Evolutionary conservation across 1,140 invertebrate species (phyloP).

Genomic region (Rhyzopertha dominica): DNA sequence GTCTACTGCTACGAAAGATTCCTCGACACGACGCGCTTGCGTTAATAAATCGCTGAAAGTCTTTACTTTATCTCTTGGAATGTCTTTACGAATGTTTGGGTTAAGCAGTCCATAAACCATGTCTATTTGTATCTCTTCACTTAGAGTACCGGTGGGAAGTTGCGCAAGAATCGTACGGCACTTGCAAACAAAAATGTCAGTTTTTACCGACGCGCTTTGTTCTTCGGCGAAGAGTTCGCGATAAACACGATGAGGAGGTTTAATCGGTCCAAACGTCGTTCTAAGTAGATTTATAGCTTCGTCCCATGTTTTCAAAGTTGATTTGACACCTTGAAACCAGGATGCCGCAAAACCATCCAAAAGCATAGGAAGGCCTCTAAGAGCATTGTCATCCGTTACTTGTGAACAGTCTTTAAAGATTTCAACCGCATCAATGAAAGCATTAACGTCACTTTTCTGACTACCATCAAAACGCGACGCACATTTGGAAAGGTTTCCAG

Average conservation of each 20-base stretch:
- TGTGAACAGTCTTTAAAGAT: no score
- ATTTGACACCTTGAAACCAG: slow-evolving; percentile 15
- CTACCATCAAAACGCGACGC: no score
- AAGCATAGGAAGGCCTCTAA: no score
- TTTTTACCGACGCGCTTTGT: slow-evolving; percentile 7
- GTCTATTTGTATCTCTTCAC: slow-evolving; percentile 6
- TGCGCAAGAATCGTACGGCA: slow-evolving; percentile 9
- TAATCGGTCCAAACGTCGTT: slow-evolving; percentile 10
- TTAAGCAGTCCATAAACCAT: slow-evolving; percentile 12
- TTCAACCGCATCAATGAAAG: no score
- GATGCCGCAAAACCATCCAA: no score
- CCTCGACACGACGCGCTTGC: no score
- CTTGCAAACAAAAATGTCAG: slow-evolving; percentile 19
- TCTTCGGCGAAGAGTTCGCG: slow-evolving; percentile 10
- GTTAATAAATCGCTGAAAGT: no score
- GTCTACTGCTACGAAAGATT: no score
- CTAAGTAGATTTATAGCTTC: slow-evolving; percentile 8
- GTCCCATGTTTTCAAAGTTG: slow-evolving; percentile 4
- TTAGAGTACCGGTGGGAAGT: neutral
- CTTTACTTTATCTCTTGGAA: slow-evolving; percentile 8
- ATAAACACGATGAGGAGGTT: slow-evolving; percentile 12
- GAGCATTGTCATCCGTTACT: no score
- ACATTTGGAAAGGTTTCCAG: no score
- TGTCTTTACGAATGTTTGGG: slow-evolving; percentile 2
- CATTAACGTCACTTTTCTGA: no score